phyloP scores from a whole-genome alignment of 2,113 vertebrate species.

The Lophura nycthemera region DNA sequence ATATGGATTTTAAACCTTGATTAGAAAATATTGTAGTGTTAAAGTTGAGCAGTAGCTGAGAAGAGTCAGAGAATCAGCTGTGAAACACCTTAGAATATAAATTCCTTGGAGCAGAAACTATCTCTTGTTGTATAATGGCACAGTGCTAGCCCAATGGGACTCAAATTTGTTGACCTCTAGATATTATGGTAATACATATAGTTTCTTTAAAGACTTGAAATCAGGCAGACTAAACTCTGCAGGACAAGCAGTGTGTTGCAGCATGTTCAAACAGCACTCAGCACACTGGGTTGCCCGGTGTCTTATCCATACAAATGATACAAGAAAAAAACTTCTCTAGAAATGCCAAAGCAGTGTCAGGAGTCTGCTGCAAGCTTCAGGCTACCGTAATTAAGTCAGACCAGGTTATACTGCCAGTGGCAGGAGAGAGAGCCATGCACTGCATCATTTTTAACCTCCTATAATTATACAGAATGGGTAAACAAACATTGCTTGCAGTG shows the following conservation, averaged over 20 bases:
- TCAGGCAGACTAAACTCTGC: neutral
- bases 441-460: neutral
- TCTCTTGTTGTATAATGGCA: neutral
- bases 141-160: neutral
- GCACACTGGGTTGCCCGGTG: neutral
- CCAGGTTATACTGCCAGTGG: neutral
- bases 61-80: neutral
- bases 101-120: conserved; percentile 20
- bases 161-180: neutral
- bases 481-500: neutral
- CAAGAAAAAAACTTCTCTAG: neutral
- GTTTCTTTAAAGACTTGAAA: neutral
- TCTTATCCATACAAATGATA: neutral
- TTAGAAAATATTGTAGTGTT: conserved; percentile 16
- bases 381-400: neutral
- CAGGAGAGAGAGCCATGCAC: neutral
- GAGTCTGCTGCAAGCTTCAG: neutral
- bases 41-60: neutral
- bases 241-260: neutral
- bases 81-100: neutral
- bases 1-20: neutral
- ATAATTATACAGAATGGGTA: neutral
- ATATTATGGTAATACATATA: conserved; percentile 22
- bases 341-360: conserved; percentile 21
- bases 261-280: neutral